A percentile compares a stretch with the other conserved stretches of the same genome.
Conservation (phyloP, 2,888 invertebrate species). For the Gastracanthus pulcherrimus region DNA sequence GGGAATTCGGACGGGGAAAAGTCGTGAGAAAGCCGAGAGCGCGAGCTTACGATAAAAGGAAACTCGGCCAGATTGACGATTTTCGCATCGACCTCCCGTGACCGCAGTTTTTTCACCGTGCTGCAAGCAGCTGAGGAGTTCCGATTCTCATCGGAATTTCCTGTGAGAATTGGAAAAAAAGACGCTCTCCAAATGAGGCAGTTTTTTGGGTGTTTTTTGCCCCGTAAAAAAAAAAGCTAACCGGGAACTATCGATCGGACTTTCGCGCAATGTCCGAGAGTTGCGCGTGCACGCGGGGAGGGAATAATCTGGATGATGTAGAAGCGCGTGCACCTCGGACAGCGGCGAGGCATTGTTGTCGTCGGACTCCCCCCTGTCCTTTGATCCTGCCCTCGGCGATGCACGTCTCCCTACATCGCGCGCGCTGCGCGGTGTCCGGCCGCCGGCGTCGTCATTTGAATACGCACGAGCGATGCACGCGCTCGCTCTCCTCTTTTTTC, state of each 20-base stretch:
- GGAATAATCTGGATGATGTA: too few relatives aligned
- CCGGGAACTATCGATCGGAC: constrained; percentile 66
- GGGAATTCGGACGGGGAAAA: constrained; percentile 59
- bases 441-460: constrained; percentile 69
- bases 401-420: background rate
- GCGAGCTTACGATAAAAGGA: constrained; percentile 15
- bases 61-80: background rate
- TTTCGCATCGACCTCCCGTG: constrained; percentile 1
- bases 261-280: constrained; percentile 10
- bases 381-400: background rate
- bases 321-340: constrained; percentile 2
- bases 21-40: constrained; percentile 52
- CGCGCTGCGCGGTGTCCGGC: constrained; percentile 17
- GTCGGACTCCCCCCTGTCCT: background rate
- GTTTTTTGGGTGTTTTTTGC: background rate
- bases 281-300: background rate
- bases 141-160: constrained; percentile 26
- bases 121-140: background rate
- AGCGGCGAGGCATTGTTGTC: background rate
- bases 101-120: too few relatives aligned
- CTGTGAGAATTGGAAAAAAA: constrained; percentile 38
- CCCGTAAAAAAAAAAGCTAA: constrained; percentile 55
- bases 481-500: constrained; percentile 54
- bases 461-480: constrained; percentile 64
- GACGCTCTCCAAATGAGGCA: background rate